Evolutionary conservation across 2,113 vertebrate species (phyloP), one percentile per base, ranked within the genome.

Genomic region (Prionailurus bengalensis): DNA sequence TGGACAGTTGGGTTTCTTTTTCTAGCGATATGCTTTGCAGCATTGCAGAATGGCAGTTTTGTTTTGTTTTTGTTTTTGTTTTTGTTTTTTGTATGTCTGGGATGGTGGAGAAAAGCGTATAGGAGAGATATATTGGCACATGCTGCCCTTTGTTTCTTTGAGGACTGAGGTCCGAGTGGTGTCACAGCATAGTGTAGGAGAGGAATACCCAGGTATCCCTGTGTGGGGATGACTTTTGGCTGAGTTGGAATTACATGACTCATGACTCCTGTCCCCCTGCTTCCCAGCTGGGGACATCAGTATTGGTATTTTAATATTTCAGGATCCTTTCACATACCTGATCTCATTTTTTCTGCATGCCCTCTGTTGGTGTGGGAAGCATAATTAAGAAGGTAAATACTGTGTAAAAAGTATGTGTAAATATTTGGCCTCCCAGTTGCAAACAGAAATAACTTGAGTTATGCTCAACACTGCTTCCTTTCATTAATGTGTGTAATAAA

Each of bases 401-500:
- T 83, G 68, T 91, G 13, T 91, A 79, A 93, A 93, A 93, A 94
- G 36, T 95, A 63, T 89, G 82, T 86, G 39, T 92, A 92, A 96
- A 90, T 97, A 87, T 93, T 93, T 93, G 42, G 19, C 29, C 14
- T 93, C 58, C 48, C 42, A 73, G 14, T 82, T 95, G 66, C 61
- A 95, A 97, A 94, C 68, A 94, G 91, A 95, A 89, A 45, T 93
- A 91, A 86, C 63, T 95, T 78, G 81, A 33, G 3, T 91, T 98
- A 79, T 45, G 68, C 27, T 88, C 36, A 94, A 14, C 61, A 31
- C 36, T 58, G 27, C 31, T 91, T 97, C 45, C 58, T 91, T 93
- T 33, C 42, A 33, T 63, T 71, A 91, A 42, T 86, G 39, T 96
- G 39, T 74, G 27, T 92, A 84, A 73, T 68, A 55, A 84, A 93